Base-by-base conservation (phyloP, 2,797 vertebrate genomes). In the Danio tinwini region DNA sequence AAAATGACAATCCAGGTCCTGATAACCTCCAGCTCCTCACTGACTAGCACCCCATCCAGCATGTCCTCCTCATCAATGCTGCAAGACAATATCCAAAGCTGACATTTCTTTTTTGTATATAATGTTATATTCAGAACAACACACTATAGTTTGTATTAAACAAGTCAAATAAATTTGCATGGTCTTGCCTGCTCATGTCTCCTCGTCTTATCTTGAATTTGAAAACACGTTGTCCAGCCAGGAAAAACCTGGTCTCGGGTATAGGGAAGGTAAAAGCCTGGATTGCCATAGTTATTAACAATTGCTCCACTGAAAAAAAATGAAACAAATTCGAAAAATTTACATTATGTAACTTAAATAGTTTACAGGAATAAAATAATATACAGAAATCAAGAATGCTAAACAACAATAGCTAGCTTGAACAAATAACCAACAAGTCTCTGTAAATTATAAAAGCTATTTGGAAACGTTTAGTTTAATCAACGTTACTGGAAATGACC, bases 131-230 rank as follows among this genome's bases (percentile, higher is more conserved):
- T n/a, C 53, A 58, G 40, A 58, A n/a, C 40, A 37, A 47, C 16
- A 52, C 12, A 49, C 3, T 7, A 53, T 45, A 61, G 29, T 21
- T 13, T 19, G 42, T 7, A 55, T 40, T 44, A 76, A 50, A 42
- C 9, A 55, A 7, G n/a, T 50, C 21, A 44, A 29, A 29, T 42
- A 55, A 65, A 0, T 17, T 0, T 42, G 59, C 10, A 9, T 64
- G 6, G 1, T n/a, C 86, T 90, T 93, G 93, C 96, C 93, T 95
- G 87, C 87, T 89, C 62, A 83, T 91, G 86, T 85, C 88, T 82
- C 94, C 93, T 64, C 89, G 89, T 89, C 86, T 92, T 87, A 97
- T 93, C 85, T 91, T 93, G 86, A 96, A 93, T 83, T 94, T 95
- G 89, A 94, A 97, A 49, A 97, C 88, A 8, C 79, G 82, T 75